Evolutionary conservation across 2,113 vertebrate species (phyloP).

Genomic region (Zootoca vivipara): DNA sequence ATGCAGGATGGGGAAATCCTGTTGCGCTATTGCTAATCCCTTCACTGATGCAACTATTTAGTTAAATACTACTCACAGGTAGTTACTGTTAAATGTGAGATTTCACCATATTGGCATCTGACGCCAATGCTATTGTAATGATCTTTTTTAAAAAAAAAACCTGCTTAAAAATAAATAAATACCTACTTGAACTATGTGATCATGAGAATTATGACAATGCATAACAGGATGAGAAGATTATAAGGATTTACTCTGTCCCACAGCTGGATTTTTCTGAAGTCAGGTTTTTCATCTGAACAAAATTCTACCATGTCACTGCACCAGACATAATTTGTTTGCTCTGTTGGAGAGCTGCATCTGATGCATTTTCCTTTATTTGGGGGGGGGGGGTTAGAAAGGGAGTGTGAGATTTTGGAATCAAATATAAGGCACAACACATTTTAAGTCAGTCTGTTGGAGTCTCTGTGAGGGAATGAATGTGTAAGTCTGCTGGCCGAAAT

Average conservation of each 20-base stretch:
- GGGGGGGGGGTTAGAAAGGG: neutral
- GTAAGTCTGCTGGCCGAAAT: neutral
- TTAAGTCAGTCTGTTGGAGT: neutral
- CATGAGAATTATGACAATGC: neutral
- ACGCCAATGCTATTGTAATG: too few species aligned
- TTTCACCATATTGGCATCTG: neutral
- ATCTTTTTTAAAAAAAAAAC: too few species aligned
- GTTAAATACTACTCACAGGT: too few species aligned
- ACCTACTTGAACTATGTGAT: neutral
- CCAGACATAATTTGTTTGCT: neutral
- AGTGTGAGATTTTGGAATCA: neutral
- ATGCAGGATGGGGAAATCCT: too few species aligned
- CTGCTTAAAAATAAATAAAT: neutral
- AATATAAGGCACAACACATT: neutral
- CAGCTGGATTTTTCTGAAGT: neutral
- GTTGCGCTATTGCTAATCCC: too few species aligned
- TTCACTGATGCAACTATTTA: too few species aligned
- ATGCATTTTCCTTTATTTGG: neutral
- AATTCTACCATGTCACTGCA: neutral
- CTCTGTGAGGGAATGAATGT: neutral
- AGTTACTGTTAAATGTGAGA: neutral
- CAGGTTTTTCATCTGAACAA: neutral
- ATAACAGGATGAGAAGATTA: neutral
- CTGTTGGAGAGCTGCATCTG: neutral
- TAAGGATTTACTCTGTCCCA: neutral